Evolutionary conservation across 2,113 vertebrate species (phyloP), one percentile per base, ranked within the genome.

Genomic region (Apistogramma diplotaenia): DNA sequence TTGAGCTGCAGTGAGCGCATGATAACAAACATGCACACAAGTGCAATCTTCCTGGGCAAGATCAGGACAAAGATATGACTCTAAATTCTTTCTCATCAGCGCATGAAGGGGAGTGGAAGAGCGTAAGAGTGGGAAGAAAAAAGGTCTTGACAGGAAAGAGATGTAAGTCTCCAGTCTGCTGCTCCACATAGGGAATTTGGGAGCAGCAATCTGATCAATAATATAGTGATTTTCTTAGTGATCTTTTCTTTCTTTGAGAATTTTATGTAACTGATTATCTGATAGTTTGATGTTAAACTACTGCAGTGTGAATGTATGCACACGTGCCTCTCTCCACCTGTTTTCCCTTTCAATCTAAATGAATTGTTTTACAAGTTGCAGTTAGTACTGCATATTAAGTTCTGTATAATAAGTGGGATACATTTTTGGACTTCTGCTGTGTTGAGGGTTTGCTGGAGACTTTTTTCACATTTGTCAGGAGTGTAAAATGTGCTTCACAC

Each of bases 221-320:
- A 90, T 88, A 73, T 70, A 91, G 90, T 88, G 89, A 89, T 92
- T 89, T 89, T 89, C 74, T 87, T 53, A 18, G 35, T 46, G 56
- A 81, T 67, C 60, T 55, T 73, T 89, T 84, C 59, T 81, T 55
- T 75, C 80, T 85, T 77, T 61, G 53, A 71, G 4, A 15, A 78
- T 81, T 70, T 35, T 53, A 86, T 72, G 46, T 59, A 55, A 88
- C 87, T 86, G 78, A 85, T 81, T 80, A 70, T 72, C n/a, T 85
- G 83, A 88, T 78, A 59, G 31, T 33, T 37, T 87, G 49, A 8
- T 33, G 51, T 21, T 81, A n/a, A 33, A 73, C 37, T 9, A 5
- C 33, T 57, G 70, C 4, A 8, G 35, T 61, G 31, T 72, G 18
- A 60, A 61, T 1, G 1, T 27, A 62, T 25, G 7, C 9, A 12